A percentile compares a stretch with the other conserved stretches of the same genome.
Conservation (phyloP, 2,113 vertebrate species). For the Petrocephalus zakoni region DNA sequence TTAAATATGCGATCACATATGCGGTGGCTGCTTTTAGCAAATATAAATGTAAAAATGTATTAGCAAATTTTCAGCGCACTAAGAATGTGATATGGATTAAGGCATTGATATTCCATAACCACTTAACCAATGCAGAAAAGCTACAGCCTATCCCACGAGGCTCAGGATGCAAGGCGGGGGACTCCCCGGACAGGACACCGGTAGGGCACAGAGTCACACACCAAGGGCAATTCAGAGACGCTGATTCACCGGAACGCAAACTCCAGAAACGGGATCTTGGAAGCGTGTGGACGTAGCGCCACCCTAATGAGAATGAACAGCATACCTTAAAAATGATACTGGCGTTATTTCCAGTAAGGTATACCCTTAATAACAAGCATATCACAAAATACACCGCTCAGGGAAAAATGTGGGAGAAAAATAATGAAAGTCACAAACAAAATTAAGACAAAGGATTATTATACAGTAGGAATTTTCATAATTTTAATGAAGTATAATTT, state of each 20-base stretch:
- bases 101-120: not conserved
- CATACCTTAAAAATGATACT: not conserved
- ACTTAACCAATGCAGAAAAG: not conserved
- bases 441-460: not conserved
- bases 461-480: not conserved
- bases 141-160: no score
- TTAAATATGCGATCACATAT: not conserved
- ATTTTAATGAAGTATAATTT: not conserved
- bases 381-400: not conserved
- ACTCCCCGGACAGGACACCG: not conserved
- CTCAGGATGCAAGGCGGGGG: not conserved
- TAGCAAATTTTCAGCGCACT: not conserved
- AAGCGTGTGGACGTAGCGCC: not conserved
- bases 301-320: not conserved
- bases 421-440: not conserved
- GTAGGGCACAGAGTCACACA: not conserved
- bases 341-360: no score
- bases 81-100: not conserved
- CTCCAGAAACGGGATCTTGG: not conserved
- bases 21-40: not conserved
- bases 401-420: not conserved
- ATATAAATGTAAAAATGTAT: not conserved
- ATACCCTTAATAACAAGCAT: no score
- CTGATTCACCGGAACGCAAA: not conserved
- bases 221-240: conserved; percentile 2